phyloP scores from a whole-genome alignment of 2,113 vertebrate genomes.

The Lampris megalopsis region DNA sequence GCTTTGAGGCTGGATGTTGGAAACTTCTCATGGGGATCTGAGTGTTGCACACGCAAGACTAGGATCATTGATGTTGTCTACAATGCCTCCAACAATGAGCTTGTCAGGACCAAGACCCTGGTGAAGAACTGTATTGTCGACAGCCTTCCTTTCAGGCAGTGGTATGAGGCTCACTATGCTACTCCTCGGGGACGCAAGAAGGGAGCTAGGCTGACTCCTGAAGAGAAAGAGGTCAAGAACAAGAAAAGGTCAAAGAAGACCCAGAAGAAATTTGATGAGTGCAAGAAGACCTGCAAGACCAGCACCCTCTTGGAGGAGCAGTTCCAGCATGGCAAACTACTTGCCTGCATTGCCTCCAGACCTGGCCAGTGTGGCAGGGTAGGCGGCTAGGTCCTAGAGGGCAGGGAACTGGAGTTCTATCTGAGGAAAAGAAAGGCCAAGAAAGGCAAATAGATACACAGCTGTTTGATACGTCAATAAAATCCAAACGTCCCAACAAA shows the following conservation, averaged over 20 bases:
- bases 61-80: conserved; percentile 98
- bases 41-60: conserved; percentile 98
- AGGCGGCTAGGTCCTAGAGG: conserved; percentile 95
- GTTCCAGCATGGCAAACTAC: conserved; percentile 97
- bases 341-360: conserved; percentile 94
- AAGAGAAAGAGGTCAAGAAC: conserved; percentile 97
- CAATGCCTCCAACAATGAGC: conserved; percentile 98
- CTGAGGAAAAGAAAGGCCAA: conserved; percentile 99
- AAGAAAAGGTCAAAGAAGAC: conserved; percentile 99
- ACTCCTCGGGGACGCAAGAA: conserved; percentile 97
- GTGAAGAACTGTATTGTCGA: conserved; percentile 98
- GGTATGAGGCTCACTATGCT: conserved; percentile 96
- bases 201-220: conserved; percentile 96
- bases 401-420: conserved; percentile 98
- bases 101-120: conserved; percentile 98
- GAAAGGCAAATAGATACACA: conserved; percentile 96
- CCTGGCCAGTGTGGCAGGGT: conserved; percentile 97
- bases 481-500: conserved; percentile 55
- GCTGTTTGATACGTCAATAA: conserved; percentile 84
- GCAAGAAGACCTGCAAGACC: conserved; percentile 95
- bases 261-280: conserved; percentile 95
- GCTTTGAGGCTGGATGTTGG: conserved; percentile 93
- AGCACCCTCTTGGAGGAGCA: conserved; percentile 94
- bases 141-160: conserved; percentile 96
- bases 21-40: conserved; percentile 98